Evolutionary conservation across 1,140 invertebrate genomes (phyloP).

Genomic region (Bombus waltoni): DNA sequence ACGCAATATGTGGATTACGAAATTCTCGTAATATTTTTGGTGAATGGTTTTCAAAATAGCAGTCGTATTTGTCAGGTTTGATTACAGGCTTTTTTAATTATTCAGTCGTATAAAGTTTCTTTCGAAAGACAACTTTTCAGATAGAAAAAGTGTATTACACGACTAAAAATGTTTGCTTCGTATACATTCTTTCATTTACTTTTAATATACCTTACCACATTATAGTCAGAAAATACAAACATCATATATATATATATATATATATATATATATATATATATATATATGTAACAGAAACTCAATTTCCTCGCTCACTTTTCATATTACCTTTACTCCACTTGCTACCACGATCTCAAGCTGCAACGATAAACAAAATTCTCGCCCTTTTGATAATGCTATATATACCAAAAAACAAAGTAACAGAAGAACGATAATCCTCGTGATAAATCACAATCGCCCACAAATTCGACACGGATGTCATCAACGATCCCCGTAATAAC

Average conservation of each 20-base stretch:
- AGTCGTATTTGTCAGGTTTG: background rate
- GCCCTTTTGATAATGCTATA: background rate
- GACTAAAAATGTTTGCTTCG: background rate
- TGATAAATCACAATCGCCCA: background rate
- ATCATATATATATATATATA: background rate
- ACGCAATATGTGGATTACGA: background rate
- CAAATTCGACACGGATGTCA: background rate
- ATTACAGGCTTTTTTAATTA: background rate
- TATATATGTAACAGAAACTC: background rate
- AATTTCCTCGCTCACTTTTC: background rate
- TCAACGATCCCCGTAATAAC: constrained; percentile 1
- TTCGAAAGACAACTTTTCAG: background rate
- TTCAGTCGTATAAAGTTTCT: background rate
- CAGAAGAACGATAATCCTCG: background rate
- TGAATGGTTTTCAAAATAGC: background rate
- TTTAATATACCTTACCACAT: background rate
- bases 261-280: background rate
- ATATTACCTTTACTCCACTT: background rate
- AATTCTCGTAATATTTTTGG: background rate
- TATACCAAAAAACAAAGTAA: background rate
- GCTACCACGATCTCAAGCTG: background rate
- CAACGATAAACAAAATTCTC: background rate
- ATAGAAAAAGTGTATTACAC: background rate
- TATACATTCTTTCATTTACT: background rate
- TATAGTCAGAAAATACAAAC: background rate